Evolutionary conservation across 1,140 invertebrate species (phyloP).

Genomic region (Papilio glaucus): DNA sequence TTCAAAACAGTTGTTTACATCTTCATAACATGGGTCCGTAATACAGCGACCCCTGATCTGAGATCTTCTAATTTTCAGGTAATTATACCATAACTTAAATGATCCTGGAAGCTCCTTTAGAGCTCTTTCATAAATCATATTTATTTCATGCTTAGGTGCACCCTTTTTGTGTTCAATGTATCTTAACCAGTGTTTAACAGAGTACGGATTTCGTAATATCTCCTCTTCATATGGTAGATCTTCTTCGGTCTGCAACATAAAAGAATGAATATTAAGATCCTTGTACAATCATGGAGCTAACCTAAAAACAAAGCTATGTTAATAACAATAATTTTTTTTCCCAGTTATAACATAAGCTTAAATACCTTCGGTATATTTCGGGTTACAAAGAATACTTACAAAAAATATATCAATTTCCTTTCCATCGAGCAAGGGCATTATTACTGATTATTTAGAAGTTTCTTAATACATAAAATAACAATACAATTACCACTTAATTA

Average conservation of each 20-base stretch:
- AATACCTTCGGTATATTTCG: too few relatives aligned
- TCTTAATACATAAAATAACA: neutral
- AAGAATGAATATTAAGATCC: too few relatives aligned
- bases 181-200: conserved; percentile 98
- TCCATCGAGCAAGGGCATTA: conserved; percentile 76
- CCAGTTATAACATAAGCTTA: too few relatives aligned
- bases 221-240: conserved; percentile 99
- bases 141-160: conserved; percentile 91
- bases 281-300: conserved; percentile 32
- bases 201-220: conserved; percentile 97
- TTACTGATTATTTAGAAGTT: conserved; percentile 40
- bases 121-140: conserved; percentile 97
- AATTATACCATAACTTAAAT: conserved; percentile 99
- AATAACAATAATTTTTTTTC: too few relatives aligned
- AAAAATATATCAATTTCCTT: conserved; percentile 81
- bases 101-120: conserved; percentile 98
- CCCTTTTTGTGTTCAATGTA: conserved; percentile 98
- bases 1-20: conserved; percentile 98
- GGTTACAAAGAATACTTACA: conserved; percentile 64
- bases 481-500: neutral
- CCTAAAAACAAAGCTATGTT: too few relatives aligned
- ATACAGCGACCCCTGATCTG: conserved; percentile 93
- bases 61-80: conserved; percentile 92
- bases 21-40: conserved; percentile 94
- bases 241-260: conserved; percentile 90